Percentiles rank a stretch among this genome's conserved stretches.
Conservation (phyloP, 1,140 invertebrate genomes). For the Brachionus rotundiformis region DNA sequence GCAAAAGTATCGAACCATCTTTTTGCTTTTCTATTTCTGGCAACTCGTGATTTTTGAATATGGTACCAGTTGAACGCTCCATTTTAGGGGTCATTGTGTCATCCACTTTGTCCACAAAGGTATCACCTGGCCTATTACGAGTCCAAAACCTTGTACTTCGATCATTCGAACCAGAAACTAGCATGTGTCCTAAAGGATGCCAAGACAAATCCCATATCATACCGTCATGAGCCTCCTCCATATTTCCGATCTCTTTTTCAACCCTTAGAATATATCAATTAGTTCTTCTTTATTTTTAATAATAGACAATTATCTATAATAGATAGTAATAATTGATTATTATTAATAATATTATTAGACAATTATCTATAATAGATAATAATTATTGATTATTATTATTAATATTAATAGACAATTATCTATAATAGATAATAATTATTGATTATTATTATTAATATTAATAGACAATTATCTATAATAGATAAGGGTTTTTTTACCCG, state of each 20-base stretch:
- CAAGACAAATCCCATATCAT: constrained; percentile 98
- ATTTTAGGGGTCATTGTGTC: constrained; percentile 14
- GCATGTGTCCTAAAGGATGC: constrained; percentile 97
- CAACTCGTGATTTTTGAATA: constrained; percentile 47
- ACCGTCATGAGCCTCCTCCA: constrained; percentile 96
- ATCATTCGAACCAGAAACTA: constrained; percentile 96
- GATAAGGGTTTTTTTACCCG: constrained; percentile 70
- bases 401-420: neutral
- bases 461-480: neutral
- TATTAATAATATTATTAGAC: too few species aligned
- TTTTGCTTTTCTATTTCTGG: constrained; percentile 37
- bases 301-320: neutral
- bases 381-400: neutral
- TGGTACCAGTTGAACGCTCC: constrained; percentile 9
- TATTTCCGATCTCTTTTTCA: constrained; percentile 94
- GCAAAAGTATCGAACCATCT: neutral
- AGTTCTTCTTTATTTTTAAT: neutral
- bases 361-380: neutral
- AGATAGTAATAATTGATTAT: too few species aligned
- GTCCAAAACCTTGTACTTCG: constrained; percentile 99
- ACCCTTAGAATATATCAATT: constrained; percentile 71
- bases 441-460: neutral
- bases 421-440: neutral
- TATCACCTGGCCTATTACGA: constrained; percentile 92
- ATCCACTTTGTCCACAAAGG: constrained; percentile 91